Conservation (phyloP, 2,797 vertebrate species). For the Sebastiscus albofasciatus region DNA sequence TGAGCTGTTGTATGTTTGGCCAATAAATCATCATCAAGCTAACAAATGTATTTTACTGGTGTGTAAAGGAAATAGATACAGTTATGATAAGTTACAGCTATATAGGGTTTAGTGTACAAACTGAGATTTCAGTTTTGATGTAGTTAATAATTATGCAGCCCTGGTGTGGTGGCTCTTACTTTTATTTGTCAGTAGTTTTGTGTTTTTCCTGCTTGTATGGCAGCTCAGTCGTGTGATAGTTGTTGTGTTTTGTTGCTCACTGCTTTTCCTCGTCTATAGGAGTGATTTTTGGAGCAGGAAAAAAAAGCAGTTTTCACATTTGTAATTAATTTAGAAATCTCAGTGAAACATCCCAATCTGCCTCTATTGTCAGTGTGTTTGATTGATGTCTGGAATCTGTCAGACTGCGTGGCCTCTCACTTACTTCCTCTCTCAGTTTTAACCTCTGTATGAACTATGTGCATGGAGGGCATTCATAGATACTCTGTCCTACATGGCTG, state of each 20-base stretch:
- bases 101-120: background rate
- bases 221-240: background rate
- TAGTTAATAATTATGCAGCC: background rate
- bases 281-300: background rate
- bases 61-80: constrained; percentile 11
- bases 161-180: background rate
- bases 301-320: background rate
- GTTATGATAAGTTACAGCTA: background rate
- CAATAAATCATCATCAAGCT: constrained; percentile 36
- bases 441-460: constrained; percentile 65
- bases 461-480: constrained; percentile 48
- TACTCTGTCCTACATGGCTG: constrained; percentile 65
- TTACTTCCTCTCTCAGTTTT: constrained; percentile 66
- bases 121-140: background rate
- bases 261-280: background rate
- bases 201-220: background rate
- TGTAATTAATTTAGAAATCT: constrained; percentile 3
- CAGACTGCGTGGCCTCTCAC: constrained; percentile 48
- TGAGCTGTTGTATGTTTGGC: constrained; percentile 38
- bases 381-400: constrained; percentile 56
- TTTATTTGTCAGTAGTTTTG: background rate
- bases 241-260: background rate
- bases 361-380: constrained; percentile 34
- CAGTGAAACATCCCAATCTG: background rate
- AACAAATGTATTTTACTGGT: constrained; percentile 5